Conservation (phyloP, 2,888 invertebrate species). For the Drosophila siamana region DNA sequence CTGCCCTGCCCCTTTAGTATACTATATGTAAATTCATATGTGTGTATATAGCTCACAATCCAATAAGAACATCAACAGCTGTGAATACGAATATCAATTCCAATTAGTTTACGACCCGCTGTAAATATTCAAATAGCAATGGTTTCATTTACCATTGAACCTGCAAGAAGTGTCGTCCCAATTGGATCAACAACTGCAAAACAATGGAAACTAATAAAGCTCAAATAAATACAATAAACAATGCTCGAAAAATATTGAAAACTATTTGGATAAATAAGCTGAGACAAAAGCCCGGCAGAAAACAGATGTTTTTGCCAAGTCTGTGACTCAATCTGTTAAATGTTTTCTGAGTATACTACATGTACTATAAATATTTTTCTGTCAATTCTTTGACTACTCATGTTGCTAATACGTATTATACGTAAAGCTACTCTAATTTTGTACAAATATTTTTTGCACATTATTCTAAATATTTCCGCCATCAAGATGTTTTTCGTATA, state of each 20-base stretch:
- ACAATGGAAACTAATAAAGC: constrained; percentile 8
- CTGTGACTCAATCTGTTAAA: neutral
- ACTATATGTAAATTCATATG: neutral
- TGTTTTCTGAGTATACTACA: neutral
- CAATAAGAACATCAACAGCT: constrained; percentile 35
- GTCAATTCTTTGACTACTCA: no score
- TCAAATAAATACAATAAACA: neutral
- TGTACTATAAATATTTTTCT: no score
- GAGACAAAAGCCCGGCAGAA: constrained; percentile 3
- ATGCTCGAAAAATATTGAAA: neutral
- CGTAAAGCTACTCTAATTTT: neutral
- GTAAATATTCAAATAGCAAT: constrained; percentile 27
- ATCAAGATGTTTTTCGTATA: constrained; percentile 9
- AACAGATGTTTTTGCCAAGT: constrained; percentile 7
- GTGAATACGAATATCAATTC: constrained; percentile 23
- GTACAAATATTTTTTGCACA: neutral
- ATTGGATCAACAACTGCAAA: constrained; percentile 23
- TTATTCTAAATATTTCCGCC: neutral
- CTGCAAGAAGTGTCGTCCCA: constrained; percentile 10
- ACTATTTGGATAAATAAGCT: neutral
- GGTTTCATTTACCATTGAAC: constrained; percentile 15
- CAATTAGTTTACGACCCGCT: constrained; percentile 35
- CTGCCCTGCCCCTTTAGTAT: neutral
- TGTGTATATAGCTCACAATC: neutral
- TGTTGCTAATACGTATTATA: no score